Percentiles rank a stretch among this genome's conserved stretches.
Conservation (phyloP, 1,140 invertebrate species). For the Drosophila punjabiensis region DNA sequence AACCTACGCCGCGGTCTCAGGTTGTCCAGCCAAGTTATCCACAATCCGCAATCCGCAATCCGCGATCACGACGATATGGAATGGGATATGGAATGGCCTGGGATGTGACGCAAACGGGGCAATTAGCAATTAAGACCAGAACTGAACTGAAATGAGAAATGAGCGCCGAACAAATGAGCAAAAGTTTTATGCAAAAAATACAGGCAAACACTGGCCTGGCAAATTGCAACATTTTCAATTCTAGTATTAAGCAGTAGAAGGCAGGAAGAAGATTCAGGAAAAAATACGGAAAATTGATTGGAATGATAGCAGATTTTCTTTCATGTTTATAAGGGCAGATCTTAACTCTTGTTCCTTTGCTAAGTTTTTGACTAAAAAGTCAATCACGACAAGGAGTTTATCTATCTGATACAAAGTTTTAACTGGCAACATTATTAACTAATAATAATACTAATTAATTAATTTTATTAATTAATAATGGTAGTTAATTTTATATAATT, state of each 20-base stretch:
- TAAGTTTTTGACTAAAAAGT: not conserved
- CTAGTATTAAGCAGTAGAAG: not conserved
- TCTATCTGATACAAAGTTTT: too few species aligned
- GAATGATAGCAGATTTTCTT: not conserved
- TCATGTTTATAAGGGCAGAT: too few species aligned
- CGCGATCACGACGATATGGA: conserved; percentile 4
- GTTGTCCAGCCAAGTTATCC: conserved; percentile 17
- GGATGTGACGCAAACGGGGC: conserved; percentile 71
- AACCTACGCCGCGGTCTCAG: conserved; percentile 12
- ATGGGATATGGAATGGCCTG: conserved; percentile 11
- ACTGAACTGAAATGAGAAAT: conserved; percentile 19
- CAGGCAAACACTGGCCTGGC: conserved; percentile 2
- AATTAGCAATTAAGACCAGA: conserved; percentile 79
- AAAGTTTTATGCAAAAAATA: conserved; percentile 10
- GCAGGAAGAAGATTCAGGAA: not conserved
- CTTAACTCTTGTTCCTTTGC: not conserved
- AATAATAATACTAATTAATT: too few species aligned
- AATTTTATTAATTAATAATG: too few species aligned
- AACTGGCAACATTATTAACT: too few species aligned
- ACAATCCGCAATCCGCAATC: not conserved
- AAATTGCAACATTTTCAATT: conserved; percentile 18
- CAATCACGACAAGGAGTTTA: not conserved
- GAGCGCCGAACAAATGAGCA: conserved; percentile 30
- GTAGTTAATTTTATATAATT: too few species aligned
- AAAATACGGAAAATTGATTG: not conserved